Percentiles rank a stretch among this genome's conserved stretches.
These are phyloP conservation scores for Drosophila mimica DNA, from an alignment of 2,888 invertebrate species.

Conservation along the genomic window DNA sequence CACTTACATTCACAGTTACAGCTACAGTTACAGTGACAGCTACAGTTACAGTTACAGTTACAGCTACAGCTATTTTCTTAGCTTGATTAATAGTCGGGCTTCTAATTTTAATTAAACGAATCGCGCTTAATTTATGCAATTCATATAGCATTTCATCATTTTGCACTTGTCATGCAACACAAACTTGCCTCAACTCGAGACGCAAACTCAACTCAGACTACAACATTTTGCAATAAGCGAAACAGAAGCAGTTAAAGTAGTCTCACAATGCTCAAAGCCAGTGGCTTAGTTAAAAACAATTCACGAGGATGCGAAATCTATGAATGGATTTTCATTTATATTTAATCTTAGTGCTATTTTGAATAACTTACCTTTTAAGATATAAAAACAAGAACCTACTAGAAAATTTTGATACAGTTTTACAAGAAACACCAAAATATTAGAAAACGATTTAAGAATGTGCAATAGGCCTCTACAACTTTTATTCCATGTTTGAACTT, in stretches of 20 bases:
- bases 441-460: too few species aligned
- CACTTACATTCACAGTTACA: background rate
- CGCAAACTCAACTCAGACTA: constrained; percentile 10
- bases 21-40: background rate
- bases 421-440: too few species aligned
- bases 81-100: constrained; percentile 74
- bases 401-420: too few species aligned
- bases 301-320: background rate
- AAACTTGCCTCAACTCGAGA: constrained; percentile 15
- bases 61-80: constrained; percentile 32
- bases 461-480: too few species aligned
- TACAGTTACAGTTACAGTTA: background rate
- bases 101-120: constrained; percentile 80
- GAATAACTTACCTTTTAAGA: too few species aligned
- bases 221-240: constrained; percentile 10
- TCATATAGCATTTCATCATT: constrained; percentile 79
- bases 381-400: background rate
- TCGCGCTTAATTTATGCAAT: constrained; percentile 81
- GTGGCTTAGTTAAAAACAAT: background rate
- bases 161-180: constrained; percentile 77
- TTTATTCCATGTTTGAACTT: too few species aligned
- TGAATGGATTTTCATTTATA: background rate
- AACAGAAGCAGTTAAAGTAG: constrained; percentile 34
- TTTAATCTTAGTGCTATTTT: background rate
- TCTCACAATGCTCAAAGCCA: constrained; percentile 33